These are phyloP conservation scores for Eupeodes latifasciatus DNA, from an alignment of 2,888 invertebrate species.

Conservation along the genomic window DNA sequence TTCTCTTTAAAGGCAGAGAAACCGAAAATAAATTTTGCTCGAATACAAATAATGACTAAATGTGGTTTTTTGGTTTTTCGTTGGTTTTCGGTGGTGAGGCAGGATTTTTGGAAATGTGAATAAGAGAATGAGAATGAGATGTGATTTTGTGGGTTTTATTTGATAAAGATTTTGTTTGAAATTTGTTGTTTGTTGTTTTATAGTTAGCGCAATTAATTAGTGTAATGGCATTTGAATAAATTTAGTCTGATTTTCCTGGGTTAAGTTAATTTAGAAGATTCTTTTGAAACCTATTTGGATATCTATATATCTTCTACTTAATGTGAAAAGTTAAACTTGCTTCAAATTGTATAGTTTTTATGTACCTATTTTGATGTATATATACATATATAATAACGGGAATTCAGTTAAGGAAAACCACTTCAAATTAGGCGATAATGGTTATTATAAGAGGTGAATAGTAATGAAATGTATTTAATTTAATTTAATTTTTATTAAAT, in stretches of 20 bases:
- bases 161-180: constrained; percentile 19
- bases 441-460: neutral
- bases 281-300: neutral
- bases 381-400: neutral
- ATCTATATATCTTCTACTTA: neutral
- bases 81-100: too few relatives aligned
- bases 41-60: constrained; percentile 52
- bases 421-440: constrained; percentile 11
- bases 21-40: constrained; percentile 18
- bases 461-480: neutral
- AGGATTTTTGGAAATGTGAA: too few relatives aligned
- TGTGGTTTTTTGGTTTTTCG: constrained; percentile 37
- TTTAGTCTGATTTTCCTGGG: constrained; percentile 11
- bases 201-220: constrained; percentile 50
- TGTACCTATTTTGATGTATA: too few relatives aligned
- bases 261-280: neutral
- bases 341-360: neutral
- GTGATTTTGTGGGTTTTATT: constrained; percentile 23
- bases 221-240: constrained; percentile 43
- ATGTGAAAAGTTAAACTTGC: neutral
- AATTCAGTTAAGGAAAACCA: neutral
- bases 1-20: too few relatives aligned
- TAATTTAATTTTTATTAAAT: neutral
- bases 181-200: neutral
- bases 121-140: neutral